Conservation (phyloP, 2,797 vertebrate genomes). For the Thamnophis elegans region DNA sequence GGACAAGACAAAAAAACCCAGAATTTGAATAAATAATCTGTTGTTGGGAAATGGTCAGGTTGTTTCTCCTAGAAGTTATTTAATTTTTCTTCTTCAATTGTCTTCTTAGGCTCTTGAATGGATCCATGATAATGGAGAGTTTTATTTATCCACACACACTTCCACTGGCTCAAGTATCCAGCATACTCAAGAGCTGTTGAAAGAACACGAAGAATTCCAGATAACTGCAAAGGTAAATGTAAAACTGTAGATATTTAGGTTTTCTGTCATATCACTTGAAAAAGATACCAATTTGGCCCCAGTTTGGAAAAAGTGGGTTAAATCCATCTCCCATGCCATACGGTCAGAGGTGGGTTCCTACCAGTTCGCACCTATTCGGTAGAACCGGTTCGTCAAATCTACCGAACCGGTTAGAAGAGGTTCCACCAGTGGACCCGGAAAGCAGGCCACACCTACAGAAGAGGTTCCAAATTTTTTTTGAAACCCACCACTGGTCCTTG, state of each 20-base stretch:
- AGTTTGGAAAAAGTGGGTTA: neutral
- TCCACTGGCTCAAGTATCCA: slow-evolving; percentile 95
- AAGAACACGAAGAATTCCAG: slow-evolving; percentile 97
- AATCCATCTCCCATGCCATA: too few relatives aligned
- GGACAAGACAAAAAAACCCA: neutral
- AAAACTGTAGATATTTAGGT: neutral
- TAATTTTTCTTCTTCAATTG: neutral
- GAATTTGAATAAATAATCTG: neutral
- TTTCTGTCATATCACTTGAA: neutral
- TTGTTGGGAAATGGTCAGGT: neutral
- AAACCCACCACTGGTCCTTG: too few relatives aligned
- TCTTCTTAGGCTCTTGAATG: slow-evolving; percentile 88
- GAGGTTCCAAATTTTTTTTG: too few relatives aligned
- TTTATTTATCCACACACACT: slow-evolving; percentile 96
- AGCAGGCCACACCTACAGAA: too few relatives aligned
- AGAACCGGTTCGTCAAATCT: too few relatives aligned
- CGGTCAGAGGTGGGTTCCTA: too few relatives aligned
- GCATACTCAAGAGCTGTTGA: slow-evolving; percentile 95
- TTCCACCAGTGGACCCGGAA: too few relatives aligned
- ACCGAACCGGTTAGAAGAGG: too few relatives aligned
- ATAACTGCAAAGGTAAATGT: slow-evolving; percentile 90
- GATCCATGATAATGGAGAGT: slow-evolving; percentile 98
- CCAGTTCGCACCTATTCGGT: too few relatives aligned
- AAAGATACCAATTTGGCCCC: neutral
- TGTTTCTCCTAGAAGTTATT: neutral